Evolutionary conservation across 2,113 vertebrate species (phyloP), one percentile per base, ranked within the genome.

Genomic region (Phrynosoma blainvillii): DNA sequence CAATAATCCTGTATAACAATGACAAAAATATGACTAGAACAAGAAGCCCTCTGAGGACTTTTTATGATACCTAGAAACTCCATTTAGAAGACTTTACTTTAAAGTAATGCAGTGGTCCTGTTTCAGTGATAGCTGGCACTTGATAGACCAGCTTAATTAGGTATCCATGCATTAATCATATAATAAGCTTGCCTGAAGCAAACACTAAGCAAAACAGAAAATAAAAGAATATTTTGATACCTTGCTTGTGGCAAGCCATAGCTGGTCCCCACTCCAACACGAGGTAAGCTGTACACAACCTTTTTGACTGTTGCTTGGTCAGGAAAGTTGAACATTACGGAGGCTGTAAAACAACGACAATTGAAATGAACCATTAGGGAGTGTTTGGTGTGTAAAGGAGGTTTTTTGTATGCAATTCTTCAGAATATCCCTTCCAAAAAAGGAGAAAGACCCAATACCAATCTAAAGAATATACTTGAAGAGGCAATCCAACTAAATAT

Each of bases 311-410:
- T 99, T 95, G 98, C 97, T 97, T 99, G 99, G 91, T 99, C 99
- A 84, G 98, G 98, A 93, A 99, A 99, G 98, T 99, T 99, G 95
- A 99, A 99, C 98, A 99, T 99, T 90, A 99, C 99, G 0, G 99
- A 99, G 30, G 98, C 99, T 99, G 96, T 74, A 86, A 80, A 71
- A 90, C 92, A 84, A 90, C 89, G 87, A 92, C 86, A 96, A 95
- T 93, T 93, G 78, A 79, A 47, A 88, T 77, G 30, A 30, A 71
- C 7, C 68, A 71, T 85, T 84, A 92, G 92, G 93, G 93, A 94
- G 80, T 42, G 30, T 86, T 5, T 36, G 25, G 62, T 90, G n/a
- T 87, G 20, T n/a, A 88, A 84, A 81, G 81, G 27, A 81, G 25
- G 47, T 42, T 92, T 32, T 93, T 27, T 85, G n/a, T 21, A 84